Percentiles rank a stretch among this genome's conserved stretches.
Evolutionary conservation across 2,113 vertebrate genomes (phyloP).

Genomic region (Solea solea): DNA sequence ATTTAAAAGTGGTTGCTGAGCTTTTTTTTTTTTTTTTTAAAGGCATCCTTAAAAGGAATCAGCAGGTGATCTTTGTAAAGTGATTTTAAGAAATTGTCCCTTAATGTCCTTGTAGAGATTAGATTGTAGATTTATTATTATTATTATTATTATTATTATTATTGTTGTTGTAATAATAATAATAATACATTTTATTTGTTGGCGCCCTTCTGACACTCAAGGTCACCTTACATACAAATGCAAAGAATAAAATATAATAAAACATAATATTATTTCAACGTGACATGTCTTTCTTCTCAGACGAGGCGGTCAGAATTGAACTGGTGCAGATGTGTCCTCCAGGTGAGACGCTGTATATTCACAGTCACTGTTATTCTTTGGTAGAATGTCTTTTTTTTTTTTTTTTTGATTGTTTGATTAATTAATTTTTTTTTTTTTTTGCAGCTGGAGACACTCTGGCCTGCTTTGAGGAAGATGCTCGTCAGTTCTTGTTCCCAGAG

Average conservation of each 20-base stretch:
- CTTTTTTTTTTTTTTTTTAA: too few species aligned
- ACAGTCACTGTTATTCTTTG: neutral
- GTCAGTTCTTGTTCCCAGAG: constrained; percentile 85
- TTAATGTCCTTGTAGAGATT: neutral
- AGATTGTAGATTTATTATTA: neutral
- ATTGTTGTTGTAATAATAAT: too few species aligned
- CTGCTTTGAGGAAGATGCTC: constrained; percentile 80
- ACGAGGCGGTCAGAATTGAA: constrained; percentile 78
- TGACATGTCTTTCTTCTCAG: constrained; percentile 46
- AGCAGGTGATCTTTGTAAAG: too few species aligned
- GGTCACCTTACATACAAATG: too few species aligned
- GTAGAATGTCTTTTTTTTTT: neutral
- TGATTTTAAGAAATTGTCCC: too few species aligned
- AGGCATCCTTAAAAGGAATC: too few species aligned
- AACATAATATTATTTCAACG: neutral
- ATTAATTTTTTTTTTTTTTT: constrained; percentile 1
- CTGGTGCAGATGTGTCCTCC: constrained; percentile 82
- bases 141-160: too few species aligned
- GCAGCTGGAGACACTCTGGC: constrained; percentile 76
- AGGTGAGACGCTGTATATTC: constrained; percentile 61
- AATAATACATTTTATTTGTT: too few species aligned
- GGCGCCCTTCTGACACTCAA: too few species aligned
- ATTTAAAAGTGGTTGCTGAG: too few species aligned
- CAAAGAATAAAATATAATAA: too few species aligned
- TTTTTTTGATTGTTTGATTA: neutral